phyloP scores from a whole-genome alignment of 2,888 invertebrate genomes.

The Dugesia japonica region DNA sequence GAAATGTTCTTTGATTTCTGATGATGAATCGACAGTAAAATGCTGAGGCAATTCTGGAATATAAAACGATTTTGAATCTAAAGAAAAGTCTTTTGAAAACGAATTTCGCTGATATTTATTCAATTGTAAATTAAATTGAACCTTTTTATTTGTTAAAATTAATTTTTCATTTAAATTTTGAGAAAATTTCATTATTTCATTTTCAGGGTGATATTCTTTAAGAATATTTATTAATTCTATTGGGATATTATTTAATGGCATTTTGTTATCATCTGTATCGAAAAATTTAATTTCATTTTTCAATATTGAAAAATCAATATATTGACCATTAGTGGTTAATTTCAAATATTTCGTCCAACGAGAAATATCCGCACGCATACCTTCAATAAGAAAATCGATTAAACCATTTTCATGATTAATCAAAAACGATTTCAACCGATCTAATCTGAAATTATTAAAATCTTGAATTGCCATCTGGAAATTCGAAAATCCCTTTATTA shows the following conservation, averaged over 20 bases:
- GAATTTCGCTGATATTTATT: too few relatives aligned
- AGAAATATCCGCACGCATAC: neutral
- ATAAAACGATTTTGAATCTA: neutral
- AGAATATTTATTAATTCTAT: neutral
- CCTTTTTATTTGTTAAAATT: neutral
- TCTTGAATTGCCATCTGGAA: neutral
- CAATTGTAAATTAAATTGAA: neutral
- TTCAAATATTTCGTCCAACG: neutral
- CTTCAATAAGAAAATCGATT: neutral
- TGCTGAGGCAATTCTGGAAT: neutral
- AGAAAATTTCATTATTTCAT: neutral
- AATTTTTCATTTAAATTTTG: neutral
- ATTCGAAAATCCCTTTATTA: neutral
- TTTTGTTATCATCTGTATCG: neutral
- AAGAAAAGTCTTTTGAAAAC: neutral
- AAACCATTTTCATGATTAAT: constrained; percentile 3
- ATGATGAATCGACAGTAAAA: too few relatives aligned
- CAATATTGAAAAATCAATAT: neutral
- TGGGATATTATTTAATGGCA: neutral
- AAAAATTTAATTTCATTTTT: neutral
- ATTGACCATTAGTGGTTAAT: neutral
- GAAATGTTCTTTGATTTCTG: too few relatives aligned
- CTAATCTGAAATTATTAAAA: neutral
- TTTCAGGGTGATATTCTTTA: neutral
- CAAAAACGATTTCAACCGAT: neutral